phyloP scores from a whole-genome alignment of 2,888 invertebrate species.

The Noctua pronuba region DNA sequence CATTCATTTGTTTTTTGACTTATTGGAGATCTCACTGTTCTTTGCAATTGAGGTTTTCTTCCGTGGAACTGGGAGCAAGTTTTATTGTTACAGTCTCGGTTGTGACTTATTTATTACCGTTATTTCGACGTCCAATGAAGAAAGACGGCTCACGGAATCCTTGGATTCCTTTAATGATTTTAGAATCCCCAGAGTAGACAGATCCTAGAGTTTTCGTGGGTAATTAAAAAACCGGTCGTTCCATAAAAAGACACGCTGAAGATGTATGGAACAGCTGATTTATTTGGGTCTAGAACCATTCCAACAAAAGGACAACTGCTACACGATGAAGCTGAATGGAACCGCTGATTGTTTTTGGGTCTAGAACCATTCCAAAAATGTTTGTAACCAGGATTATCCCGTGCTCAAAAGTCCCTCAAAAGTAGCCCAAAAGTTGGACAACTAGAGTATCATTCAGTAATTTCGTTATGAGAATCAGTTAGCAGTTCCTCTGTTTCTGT shows the following conservation, averaged over 20 bases:
- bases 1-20: slow-evolving; percentile 39
- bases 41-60: background rate
- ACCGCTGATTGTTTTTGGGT: too few relatives aligned
- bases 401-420: background rate
- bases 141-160: background rate
- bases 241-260: background rate
- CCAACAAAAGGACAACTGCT: too few relatives aligned
- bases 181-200: background rate
- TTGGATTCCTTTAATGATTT: background rate
- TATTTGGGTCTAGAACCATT: too few relatives aligned
- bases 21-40: slow-evolving; percentile 15
- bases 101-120: background rate
- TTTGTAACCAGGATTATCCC: background rate
- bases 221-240: background rate
- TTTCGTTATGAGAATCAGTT: background rate
- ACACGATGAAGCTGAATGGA: background rate
- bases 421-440: background rate
- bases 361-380: background rate
- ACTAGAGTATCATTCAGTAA: background rate
- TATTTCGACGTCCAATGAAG: background rate
- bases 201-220: background rate
- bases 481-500: background rate
- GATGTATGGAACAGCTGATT: too few relatives aligned
- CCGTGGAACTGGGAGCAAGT: background rate
- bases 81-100: background rate